These are phyloP conservation scores for Erpetoichthys calabaricus DNA, from an alignment of 2,797 vertebrate genomes.

Conservation along the genomic window DNA sequence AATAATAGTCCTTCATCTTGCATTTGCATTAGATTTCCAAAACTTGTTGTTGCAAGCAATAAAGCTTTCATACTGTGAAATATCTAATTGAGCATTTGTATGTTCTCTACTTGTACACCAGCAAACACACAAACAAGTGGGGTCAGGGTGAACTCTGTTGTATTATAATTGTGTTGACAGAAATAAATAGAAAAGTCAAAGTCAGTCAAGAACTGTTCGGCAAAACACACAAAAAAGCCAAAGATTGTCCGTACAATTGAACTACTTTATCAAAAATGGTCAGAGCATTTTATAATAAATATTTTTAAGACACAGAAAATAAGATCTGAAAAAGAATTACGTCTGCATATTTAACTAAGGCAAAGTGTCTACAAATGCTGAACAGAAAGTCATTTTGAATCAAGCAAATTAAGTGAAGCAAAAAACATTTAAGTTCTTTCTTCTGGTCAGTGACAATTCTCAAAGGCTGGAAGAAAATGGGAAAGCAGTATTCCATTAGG, in stretches of 20 bases:
- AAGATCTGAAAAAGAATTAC: constrained; percentile 42
- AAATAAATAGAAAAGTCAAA: constrained; percentile 70
- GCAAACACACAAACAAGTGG: constrained; percentile 38
- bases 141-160: constrained; percentile 33
- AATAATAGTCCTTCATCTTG: constrained; percentile 45
- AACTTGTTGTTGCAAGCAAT: constrained; percentile 49
- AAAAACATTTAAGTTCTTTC: too few species aligned
- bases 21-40: constrained; percentile 41
- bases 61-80: constrained; percentile 55
- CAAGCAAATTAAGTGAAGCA: constrained; percentile 5
- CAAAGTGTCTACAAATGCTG: constrained; percentile 1
- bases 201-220: constrained; percentile 63
- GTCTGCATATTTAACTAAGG: constrained; percentile 20
- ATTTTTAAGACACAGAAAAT: constrained; percentile 36
- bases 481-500: too few species aligned
- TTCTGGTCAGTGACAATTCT: too few species aligned
- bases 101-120: constrained; percentile 44
- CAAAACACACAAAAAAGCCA: constrained; percentile 38
- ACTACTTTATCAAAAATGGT: constrained; percentile 46
- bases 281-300: constrained; percentile 42
- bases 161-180: constrained; percentile 62
- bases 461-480: too few species aligned
- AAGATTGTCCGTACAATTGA: constrained; percentile 45
- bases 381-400: constrained; percentile 19
- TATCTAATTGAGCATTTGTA: constrained; percentile 60